These are phyloP conservation scores for Drusus annulatus DNA, from an alignment of 1,140 invertebrate genomes.

Conservation along the genomic window DNA sequence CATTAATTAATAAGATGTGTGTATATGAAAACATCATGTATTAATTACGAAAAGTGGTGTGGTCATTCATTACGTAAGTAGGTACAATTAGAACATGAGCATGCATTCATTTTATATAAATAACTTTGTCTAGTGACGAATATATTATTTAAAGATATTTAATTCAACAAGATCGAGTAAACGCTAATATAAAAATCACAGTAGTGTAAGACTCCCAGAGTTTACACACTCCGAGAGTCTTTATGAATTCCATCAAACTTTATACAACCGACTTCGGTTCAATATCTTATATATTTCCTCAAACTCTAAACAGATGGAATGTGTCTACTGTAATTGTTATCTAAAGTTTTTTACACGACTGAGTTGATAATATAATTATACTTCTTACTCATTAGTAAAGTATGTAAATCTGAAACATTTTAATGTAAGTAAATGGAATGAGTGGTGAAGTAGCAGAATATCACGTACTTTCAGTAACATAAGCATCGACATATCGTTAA, in stretches of 20 bases:
- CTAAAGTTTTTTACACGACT: too few relatives aligned
- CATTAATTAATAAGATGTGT: constrained; percentile 1
- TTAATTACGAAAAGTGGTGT: constrained; percentile 9
- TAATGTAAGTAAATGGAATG: too few relatives aligned
- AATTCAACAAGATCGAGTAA: constrained; percentile 10
- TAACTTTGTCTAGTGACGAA: constrained; percentile 6
- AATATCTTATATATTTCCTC: too few relatives aligned
- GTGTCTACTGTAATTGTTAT: too few relatives aligned
- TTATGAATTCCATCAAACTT: background rate
- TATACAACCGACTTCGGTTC: too few relatives aligned
- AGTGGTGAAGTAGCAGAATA: too few relatives aligned
- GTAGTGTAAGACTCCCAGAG: background rate
- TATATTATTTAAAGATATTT: constrained; percentile 17
- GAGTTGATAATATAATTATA: too few relatives aligned
- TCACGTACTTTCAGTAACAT: too few relatives aligned
- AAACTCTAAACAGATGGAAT: too few relatives aligned
- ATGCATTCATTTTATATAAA: constrained; percentile 4
- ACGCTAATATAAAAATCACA: constrained; percentile 23
- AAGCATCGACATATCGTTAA: too few relatives aligned
- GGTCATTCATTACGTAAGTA: constrained; percentile 8
- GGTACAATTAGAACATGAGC: constrained; percentile 11
- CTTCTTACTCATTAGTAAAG: too few relatives aligned
- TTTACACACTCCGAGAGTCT: background rate
- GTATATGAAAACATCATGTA: constrained; percentile 16
- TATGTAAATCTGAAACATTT: too few relatives aligned